A percentile compares a stretch with the other conserved stretches of the same genome.
Conservation (phyloP, 1,140 invertebrate species). For the Philopotamus ludificatus region DNA sequence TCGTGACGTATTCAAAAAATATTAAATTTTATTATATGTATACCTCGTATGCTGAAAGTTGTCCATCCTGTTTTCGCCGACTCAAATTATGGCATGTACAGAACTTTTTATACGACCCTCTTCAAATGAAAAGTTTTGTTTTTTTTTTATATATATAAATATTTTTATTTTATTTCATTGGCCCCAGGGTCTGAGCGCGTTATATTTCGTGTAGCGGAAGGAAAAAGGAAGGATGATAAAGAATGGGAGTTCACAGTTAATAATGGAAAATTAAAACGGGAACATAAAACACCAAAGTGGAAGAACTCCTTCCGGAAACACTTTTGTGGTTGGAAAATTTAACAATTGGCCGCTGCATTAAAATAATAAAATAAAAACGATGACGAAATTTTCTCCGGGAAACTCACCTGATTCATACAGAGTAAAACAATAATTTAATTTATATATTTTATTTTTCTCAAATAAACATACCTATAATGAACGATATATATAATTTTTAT, state of each 20-base stretch:
- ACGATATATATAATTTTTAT: no score
- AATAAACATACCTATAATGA: conserved; percentile 1
- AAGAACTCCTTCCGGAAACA: conserved; percentile 7
- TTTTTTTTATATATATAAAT: no score
- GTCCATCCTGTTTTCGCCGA: no score
- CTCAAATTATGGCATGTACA: no score
- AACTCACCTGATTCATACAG: background rate
- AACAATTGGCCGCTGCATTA: conserved; percentile 32
- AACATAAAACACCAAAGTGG: conserved; percentile 10
- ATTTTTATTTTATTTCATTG: no score
- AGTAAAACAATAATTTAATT: background rate
- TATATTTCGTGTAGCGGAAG: conserved; percentile 13
- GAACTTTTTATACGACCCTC: no score
- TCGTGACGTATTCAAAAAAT: no score
- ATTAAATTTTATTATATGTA: no score
- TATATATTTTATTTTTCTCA: background rate
- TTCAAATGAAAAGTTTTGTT: no score
- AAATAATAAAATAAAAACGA: no score
- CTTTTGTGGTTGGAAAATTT: conserved; percentile 14
- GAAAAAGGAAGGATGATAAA: conserved; percentile 19
- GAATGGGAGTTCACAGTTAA: conserved; percentile 18
- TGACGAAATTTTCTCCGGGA: conserved; percentile 15
- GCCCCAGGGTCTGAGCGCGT: no score
- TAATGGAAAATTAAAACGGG: conserved; percentile 28
- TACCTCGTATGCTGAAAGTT: no score